phyloP scores from a whole-genome alignment of 1,140 invertebrate genomes.

The Phocides pigmalion region DNA sequence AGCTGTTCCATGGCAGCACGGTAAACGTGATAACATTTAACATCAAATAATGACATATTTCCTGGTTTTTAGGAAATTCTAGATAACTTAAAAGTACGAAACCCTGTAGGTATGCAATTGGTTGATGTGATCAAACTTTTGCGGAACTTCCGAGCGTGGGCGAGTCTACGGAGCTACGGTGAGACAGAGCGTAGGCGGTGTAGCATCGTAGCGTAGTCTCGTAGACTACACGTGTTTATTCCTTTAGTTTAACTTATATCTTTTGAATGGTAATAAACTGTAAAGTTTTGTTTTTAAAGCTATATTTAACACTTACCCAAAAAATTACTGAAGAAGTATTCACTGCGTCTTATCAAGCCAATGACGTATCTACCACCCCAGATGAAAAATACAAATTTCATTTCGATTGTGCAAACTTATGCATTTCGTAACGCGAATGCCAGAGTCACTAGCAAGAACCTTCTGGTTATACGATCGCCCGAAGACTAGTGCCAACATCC shows the following conservation, averaged over 20 bases:
- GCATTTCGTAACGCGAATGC: constrained; percentile 30
- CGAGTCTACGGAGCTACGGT: constrained; percentile 77
- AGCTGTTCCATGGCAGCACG: too few relatives aligned
- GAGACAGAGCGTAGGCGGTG: constrained; percentile 73
- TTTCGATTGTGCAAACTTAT: constrained; percentile 18
- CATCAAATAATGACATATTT: too few relatives aligned
- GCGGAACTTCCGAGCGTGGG: constrained; percentile 61
- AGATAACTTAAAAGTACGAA: background rate
- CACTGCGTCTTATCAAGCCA: constrained; percentile 22
- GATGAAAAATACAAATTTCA: constrained; percentile 22
- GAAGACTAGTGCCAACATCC: constrained; percentile 72
- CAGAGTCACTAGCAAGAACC: constrained; percentile 38
- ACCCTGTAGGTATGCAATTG: constrained; percentile 29
- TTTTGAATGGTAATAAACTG: constrained; percentile 2
- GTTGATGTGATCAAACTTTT: constrained; percentile 43
- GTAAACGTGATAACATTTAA: too few relatives aligned
- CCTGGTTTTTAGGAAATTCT: too few relatives aligned
- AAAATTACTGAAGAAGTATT: constrained; percentile 9
- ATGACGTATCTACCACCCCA: constrained; percentile 2
- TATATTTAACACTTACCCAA: constrained; percentile 48
- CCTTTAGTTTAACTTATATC: background rate
- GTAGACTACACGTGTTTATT: constrained; percentile 59
- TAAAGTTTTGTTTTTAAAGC: constrained; percentile 24
- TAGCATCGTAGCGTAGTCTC: constrained; percentile 64
- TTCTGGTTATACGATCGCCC: constrained; percentile 46